phyloP scores from a whole-genome alignment of 1,140 invertebrate genomes.

The Drosophila albomicans region DNA sequence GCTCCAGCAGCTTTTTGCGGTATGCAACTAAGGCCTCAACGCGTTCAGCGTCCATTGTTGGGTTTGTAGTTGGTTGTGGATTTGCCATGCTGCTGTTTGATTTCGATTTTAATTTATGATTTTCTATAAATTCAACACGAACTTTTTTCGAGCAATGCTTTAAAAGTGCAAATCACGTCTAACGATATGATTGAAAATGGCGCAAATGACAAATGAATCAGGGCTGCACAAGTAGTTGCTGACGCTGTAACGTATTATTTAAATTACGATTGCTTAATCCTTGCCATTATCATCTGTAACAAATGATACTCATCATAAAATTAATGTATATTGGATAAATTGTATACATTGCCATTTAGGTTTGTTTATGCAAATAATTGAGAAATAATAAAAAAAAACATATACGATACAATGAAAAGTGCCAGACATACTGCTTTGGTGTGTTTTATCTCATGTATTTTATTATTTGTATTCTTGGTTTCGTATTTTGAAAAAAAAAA shows the following conservation, averaged over 20 bases:
- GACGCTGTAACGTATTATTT: neutral
- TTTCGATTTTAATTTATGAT: conserved; percentile 16
- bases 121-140: neutral
- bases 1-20: conserved; percentile 97
- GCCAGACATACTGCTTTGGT: too few species aligned
- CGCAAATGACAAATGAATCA: conserved; percentile 8
- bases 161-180: conserved; percentile 47
- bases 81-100: conserved; percentile 21
- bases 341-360: too few species aligned
- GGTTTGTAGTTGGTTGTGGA: neutral
- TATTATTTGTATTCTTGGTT: too few species aligned
- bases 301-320: too few species aligned
- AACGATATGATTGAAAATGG: conserved; percentile 26
- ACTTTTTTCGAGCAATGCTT: neutral
- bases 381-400: too few species aligned
- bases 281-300: too few species aligned
- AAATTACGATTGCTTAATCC: neutral
- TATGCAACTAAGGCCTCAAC: conserved; percentile 96
- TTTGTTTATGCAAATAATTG: too few species aligned
- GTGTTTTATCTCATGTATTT: too few species aligned
- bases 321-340: too few species aligned
- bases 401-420: too few species aligned
- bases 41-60: conserved; percentile 81
- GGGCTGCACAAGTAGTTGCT: neutral
- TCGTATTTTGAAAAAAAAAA: too few species aligned